Base-by-base conservation (phyloP, 2,797 vertebrate species). In the Lemur catta region DNA sequence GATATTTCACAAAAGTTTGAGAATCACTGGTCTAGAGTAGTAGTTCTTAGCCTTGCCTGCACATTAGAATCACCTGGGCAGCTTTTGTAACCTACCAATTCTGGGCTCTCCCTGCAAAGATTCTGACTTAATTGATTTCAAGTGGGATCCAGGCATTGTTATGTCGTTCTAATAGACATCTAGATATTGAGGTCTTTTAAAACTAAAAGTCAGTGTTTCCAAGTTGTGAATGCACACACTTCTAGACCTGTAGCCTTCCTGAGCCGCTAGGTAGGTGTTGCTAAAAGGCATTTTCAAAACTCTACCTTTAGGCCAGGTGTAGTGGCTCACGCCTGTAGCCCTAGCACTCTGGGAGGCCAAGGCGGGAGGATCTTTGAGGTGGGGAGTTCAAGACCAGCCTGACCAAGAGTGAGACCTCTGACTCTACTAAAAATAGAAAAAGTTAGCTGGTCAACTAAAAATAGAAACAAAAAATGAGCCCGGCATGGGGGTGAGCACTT, bases 241-340 rank as follows among this genome's bases (percentile, higher is more conserved):
- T 67, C 35, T 7, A 48, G n/a, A 75, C 41, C 67, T n/a, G 17
- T 38, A 84, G 87, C 50, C 74, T 89, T 81, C 46, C 46, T 52
- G 90, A 74, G 20, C 65, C 75, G 41, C 87, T 90, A 84, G 93
- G n/a, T 90, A 84, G 93, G n/a, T 95, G 55, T 79, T 94, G 92
- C 84, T 85, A 2, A 95, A 84, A 81, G 46, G 28, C 79, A 84
- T 80, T 93, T 85, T 94, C 22, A 86, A 84, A 95, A 84, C 50
- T 57, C 65, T 75, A 41, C 17, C 26, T 61, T 13, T 61, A 30
- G 59, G 26, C 22, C 22, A 22, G 22, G 55, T 26, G 55, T 52
- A 22, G 55, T 57, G 8, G 55, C 55, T 57, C 22, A 57, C 1
- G 55, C 22, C 55, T 57, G 22, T 57, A 4, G 3, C 8, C 55